Evolutionary conservation across 2,797 vertebrate genomes (phyloP).

Genomic region (Sarcophilus harrisii): DNA sequence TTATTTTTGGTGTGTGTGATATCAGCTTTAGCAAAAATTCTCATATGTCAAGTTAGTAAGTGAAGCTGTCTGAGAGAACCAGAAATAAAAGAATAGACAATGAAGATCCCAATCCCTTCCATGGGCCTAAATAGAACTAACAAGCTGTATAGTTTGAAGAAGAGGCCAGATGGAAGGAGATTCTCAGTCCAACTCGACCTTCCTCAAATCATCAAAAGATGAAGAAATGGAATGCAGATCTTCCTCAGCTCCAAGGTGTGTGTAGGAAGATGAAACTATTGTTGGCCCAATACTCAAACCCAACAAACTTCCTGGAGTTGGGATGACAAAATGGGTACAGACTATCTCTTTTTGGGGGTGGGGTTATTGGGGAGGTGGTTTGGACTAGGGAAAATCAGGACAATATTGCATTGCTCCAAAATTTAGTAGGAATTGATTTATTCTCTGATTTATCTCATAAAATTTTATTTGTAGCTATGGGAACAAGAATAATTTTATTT

Average conservation of each 20-base stretch:
- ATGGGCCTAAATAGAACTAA: neutral
- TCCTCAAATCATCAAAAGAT: neutral
- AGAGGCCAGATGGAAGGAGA: neutral
- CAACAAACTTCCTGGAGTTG: neutral
- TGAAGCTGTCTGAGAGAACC: neutral
- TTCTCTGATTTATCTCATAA: neutral
- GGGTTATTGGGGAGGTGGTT: too few species aligned
- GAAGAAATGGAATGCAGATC: neutral
- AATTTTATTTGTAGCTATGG: conserved; percentile 19
- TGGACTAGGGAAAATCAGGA: neutral
- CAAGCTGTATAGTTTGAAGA: neutral
- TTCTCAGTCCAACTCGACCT: neutral
- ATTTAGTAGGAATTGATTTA: conserved; percentile 12
- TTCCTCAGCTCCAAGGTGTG: neutral
- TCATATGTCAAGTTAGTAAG: neutral
- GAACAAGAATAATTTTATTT: conserved; percentile 24
- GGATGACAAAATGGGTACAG: neutral
- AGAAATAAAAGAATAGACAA: conserved; percentile 11
- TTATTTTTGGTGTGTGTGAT: neutral
- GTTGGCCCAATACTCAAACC: neutral
- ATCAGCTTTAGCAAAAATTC: conserved; percentile 1
- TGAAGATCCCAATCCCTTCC: neutral
- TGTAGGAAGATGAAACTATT: neutral
- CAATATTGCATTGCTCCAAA: neutral
- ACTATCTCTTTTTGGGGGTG: neutral